These are phyloP conservation scores for Psilanteris sp. DNA, from an alignment of 1,140 invertebrate genomes.

Conservation along the genomic window DNA sequence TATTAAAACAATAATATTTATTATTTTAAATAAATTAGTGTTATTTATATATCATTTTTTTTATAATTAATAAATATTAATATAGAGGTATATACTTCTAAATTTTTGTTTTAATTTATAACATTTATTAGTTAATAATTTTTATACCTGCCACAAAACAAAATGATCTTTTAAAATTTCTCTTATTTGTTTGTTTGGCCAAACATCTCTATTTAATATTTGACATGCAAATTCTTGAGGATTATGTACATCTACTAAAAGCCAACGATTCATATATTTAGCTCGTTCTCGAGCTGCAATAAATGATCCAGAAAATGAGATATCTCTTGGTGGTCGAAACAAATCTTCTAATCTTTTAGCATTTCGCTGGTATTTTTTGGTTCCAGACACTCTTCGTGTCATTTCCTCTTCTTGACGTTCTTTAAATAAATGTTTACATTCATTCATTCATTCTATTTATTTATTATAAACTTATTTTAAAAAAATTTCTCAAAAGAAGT, in stretches of 20 bases:
- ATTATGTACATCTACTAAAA: slow-evolving; percentile 90
- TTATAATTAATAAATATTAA: no score
- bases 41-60: no score
- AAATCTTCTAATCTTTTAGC: slow-evolving; percentile 85
- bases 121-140: no score
- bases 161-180: slow-evolving; percentile 86
- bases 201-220: slow-evolving; percentile 88
- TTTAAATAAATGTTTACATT: slow-evolving; percentile 54
- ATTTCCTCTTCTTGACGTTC: slow-evolving; percentile 79
- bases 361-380: slow-evolving; percentile 74
- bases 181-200: slow-evolving; percentile 85
- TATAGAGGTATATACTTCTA: no score
- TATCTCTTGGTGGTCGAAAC: slow-evolving; percentile 87
- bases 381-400: slow-evolving; percentile 67
- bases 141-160: slow-evolving; percentile 89
- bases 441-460: no score
- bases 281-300: slow-evolving; percentile 83
- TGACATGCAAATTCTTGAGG: slow-evolving; percentile 87
- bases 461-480: background rate
- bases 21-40: no score
- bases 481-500: no score
- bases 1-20: no score
- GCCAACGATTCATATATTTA: slow-evolving; percentile 84
- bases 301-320: slow-evolving; percentile 85
- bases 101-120: no score